Percentiles rank a stretch among this genome's conserved stretches.
phyloP scores from a whole-genome alignment of 2,797 vertebrate species.

The Iguana delicatissima region DNA sequence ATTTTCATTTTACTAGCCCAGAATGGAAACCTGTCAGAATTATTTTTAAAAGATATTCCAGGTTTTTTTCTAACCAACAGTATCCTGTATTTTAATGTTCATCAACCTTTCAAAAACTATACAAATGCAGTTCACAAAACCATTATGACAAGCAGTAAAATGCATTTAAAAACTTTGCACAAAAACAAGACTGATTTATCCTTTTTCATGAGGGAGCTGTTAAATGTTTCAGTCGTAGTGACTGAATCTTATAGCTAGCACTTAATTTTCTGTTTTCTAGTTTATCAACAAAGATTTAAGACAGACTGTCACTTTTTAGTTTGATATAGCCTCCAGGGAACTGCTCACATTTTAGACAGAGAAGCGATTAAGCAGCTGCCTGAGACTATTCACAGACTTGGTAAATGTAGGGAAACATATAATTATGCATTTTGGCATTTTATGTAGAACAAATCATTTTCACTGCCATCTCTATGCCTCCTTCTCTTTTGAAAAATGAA shows the following conservation, averaged over 20 bases:
- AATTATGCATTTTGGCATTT: slow-evolving; percentile 10
- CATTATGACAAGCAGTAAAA: background rate
- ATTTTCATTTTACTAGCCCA: background rate
- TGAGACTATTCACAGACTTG: slow-evolving; percentile 6
- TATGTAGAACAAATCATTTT: slow-evolving; percentile 36
- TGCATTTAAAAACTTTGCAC: background rate
- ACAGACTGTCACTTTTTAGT: slow-evolving; percentile 1
- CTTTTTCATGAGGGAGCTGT: background rate
- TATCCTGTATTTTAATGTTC: background rate
- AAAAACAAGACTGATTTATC: background rate
- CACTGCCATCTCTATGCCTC: background rate
- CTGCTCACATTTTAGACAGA: slow-evolving; percentile 14
- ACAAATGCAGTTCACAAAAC: background rate
- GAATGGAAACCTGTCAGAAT: background rate
- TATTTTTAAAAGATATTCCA: background rate
- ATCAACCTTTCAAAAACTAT: background rate
- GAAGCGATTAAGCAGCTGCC: background rate
- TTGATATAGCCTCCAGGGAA: background rate
- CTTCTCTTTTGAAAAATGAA: slow-evolving; percentile 6
- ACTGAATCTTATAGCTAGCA: background rate
- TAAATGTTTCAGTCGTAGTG: background rate
- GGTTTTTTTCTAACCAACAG: background rate
- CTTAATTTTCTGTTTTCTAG: slow-evolving; percentile 25
- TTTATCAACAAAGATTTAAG: slow-evolving; percentile 23
- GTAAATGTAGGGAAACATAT: slow-evolving; percentile 22